Percentiles rank a stretch among this genome's conserved stretches.
These are phyloP conservation scores for Nesogale talazaci DNA, from an alignment of 2,113 vertebrate species.

Conservation along the genomic window DNA sequence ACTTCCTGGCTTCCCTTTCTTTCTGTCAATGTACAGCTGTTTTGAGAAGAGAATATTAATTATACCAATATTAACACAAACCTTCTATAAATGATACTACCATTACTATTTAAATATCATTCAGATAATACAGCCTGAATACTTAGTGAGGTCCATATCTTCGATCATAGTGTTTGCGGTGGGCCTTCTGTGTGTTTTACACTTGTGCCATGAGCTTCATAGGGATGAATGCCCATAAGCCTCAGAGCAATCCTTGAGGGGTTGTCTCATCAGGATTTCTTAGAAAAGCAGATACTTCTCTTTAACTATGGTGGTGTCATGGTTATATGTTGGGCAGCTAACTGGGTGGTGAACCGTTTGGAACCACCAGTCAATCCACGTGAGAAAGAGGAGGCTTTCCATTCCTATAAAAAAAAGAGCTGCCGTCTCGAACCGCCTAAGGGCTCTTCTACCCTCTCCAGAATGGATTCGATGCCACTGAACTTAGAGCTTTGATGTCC, in stretches of 20 bases:
- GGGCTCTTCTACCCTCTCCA: too few species aligned
- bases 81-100: too few species aligned
- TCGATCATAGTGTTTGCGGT: background rate
- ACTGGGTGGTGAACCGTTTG: too few species aligned
- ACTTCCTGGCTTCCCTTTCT: background rate
- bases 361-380: too few species aligned
- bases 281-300: background rate
- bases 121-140: background rate
- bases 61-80: background rate
- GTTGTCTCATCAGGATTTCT: background rate
- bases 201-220: background rate
- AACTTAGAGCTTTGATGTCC: background rate
- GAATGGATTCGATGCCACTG: too few species aligned
- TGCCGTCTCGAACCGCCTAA: too few species aligned
- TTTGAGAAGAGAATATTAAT: background rate
- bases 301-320: too few species aligned
- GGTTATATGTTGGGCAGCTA: too few species aligned
- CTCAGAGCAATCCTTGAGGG: background rate
- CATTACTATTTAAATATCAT: background rate
- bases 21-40: background rate
- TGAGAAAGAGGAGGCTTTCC: too few species aligned
- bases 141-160: background rate
- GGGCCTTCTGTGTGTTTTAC: background rate
- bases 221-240: background rate
- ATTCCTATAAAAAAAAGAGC: too few species aligned